Conservation (phyloP, 2,888 invertebrate species). For the Sinodicranocentrus sp. region DNA sequence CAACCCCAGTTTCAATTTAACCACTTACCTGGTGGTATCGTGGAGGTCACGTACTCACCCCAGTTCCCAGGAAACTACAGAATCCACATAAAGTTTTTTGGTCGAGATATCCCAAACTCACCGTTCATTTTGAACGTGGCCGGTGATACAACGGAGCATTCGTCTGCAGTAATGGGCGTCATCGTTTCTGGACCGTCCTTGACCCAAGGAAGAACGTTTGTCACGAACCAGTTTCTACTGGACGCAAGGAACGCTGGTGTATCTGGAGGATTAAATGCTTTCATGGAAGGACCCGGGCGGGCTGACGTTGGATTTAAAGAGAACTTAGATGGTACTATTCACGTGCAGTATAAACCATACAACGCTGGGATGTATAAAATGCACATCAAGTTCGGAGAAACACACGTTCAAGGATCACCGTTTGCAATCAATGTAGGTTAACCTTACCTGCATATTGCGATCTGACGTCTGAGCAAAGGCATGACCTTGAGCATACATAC, state of each 20-base stretch:
- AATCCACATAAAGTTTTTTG: conserved; percentile 75
- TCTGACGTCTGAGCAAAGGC: neutral
- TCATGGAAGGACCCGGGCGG: conserved; percentile 76
- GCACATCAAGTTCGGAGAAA: conserved; percentile 75
- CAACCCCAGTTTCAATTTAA: conserved; percentile 72
- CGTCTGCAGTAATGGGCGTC: conserved; percentile 72
- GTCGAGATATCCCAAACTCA: conserved; percentile 73
- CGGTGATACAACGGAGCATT: conserved; percentile 71
- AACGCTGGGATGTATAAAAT: conserved; percentile 74
- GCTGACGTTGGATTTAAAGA: conserved; percentile 76
- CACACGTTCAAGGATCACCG: conserved; percentile 72
- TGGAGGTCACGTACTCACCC: conserved; percentile 73
- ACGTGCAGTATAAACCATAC: conserved; percentile 75
- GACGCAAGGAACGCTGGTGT: conserved; percentile 74
- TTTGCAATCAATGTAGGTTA: conserved; percentile 74
- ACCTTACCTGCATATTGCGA: neutral
- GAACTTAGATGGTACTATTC: conserved; percentile 72
- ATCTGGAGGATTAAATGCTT: conserved; percentile 75
- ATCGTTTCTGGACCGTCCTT: conserved; percentile 72
- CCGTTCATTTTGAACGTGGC: conserved; percentile 73
- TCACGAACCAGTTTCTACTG: conserved; percentile 75
- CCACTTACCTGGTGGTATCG: conserved; percentile 71
- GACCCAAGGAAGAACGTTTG: conserved; percentile 71
- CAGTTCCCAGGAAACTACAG: conserved; percentile 73
- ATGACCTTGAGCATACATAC: neutral